Base-by-base conservation (phyloP, 2,888 invertebrate genomes). In the Trypoxylon attenuatum region DNA sequence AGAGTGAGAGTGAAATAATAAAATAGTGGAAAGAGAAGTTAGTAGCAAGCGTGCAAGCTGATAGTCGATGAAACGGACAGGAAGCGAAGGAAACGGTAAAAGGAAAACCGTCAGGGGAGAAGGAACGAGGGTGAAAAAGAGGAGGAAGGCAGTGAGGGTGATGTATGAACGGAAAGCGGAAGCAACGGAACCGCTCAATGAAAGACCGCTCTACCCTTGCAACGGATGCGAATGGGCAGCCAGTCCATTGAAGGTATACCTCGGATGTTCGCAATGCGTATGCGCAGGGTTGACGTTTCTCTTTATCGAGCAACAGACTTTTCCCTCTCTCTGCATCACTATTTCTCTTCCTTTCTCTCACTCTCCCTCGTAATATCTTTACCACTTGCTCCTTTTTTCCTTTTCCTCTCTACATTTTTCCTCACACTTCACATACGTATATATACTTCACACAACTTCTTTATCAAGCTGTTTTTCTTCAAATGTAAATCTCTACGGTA, bases 151-250 rank as follows among this genome's bases (percentile, higher is more conserved):
- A 50, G 64, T 62, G 65, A 71, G 68, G 71, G 66, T 75, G 57
- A 69, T 50, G 72, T 67, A 81, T 82, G 83, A 83, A 84, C 82
- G 83, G 76, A 78, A 81, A 81, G 76, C 74, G 80, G 80, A 81
- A 80, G 81, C 75, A 75, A 71, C 73, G 71, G 63, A 73, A 73
- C 70, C 77, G 80, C 81, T 85, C 83, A 84, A 85, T 85, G 85
- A 79, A 83, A 82, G 78, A 78, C n/a, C n/a, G 79, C 74, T 69
- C 71, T 76, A 73, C 72, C 74, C 79, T 66, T 72, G 75, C 65
- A 76, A 71, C 76, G 79, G 77, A 81, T 80, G 78, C 84, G 83
- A 84, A 84, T 82, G 85, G 80, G 69, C 76, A 76, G 78, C 70
- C 76, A 69, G 79, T 76, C 78, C 84, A 84, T 84, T 84, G 78